Evolutionary conservation across 2,797 vertebrate genomes (phyloP).

Genomic region (Sebastes oblongus): DNA sequence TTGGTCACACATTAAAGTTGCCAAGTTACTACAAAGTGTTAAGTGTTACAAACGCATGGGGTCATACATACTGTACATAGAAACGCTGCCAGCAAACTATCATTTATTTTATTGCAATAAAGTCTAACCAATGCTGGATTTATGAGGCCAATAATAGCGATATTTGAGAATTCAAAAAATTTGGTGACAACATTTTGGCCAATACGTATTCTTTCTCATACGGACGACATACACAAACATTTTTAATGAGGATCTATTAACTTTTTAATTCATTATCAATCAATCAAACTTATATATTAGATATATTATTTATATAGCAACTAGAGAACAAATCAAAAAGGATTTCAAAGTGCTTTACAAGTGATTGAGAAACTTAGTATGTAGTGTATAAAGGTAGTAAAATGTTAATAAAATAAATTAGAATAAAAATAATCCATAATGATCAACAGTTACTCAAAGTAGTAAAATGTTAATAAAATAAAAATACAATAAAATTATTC

Average conservation of each 20-base stretch:
- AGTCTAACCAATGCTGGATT: background rate
- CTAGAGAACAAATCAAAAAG: too few species aligned
- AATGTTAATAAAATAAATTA: too few species aligned
- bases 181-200: background rate
- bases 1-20: background rate
- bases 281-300: too few species aligned
- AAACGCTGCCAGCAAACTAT: background rate
- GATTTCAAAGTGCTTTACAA: too few species aligned
- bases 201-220: background rate
- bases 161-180: too few species aligned
- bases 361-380: too few species aligned
- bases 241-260: background rate
- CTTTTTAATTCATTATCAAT: background rate
- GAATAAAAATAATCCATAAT: too few species aligned
- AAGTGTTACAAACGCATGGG: background rate
- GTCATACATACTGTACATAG: background rate
- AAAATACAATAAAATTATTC: too few species aligned
- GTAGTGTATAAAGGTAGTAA: too few species aligned
- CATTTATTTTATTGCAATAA: background rate
- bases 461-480: too few species aligned
- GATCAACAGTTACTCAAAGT: too few species aligned
- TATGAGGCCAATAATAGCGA: background rate
- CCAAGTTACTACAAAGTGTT: background rate
- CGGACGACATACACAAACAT: fast-evolving
- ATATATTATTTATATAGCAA: too few species aligned